Evolutionary conservation across 2,888 invertebrate genomes (phyloP), one percentile per base, ranked within the genome.

Genomic region (Rhagonycha fulva): DNA sequence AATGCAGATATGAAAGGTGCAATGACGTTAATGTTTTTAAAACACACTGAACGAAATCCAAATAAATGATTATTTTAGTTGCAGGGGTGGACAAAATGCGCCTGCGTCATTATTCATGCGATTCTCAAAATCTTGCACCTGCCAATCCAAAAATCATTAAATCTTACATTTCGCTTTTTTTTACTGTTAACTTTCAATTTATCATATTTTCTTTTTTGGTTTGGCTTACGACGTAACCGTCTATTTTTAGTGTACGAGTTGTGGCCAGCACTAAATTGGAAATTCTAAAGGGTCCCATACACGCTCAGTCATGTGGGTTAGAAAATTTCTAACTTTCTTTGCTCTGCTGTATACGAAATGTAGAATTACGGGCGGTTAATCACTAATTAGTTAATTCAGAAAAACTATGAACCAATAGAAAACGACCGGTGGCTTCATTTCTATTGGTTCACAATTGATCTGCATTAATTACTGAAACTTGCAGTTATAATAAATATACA

Each of bases 21-120:
- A 12, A 66, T 66, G n/a, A 66, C 63, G 23, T 66, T 66, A 66
- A 66, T 60, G 69, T 63, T 70, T 74, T 28, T 14, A 74, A 74
- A 74, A 74, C 74, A 74, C 74, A 74, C 74, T 74, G 74, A 74
- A 68, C 74, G 62, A 74, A 74, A 74, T 69, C 70, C 74, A 63
- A 74, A 74, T 69, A 69, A 70, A 63, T 62, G 60, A 63, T 70
- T 70, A 70, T 63, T 74, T 74, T 67, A 70, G 66, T 62, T 67
- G 66, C 70, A 70, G 70, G 66, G 70, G 63, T 74, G 66, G 5
- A 63, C 26, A 67, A 66, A 74, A 14, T 5, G 70, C 74, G 74
- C 74, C 14, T 74, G 74, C 74, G 74, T 26, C 23, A 26, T 62
- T 66, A 66, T 66, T 66, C 26, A 24, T 66, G 63, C 63, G 63